Evolutionary conservation across 1,140 invertebrate species (phyloP), one percentile per base, ranked within the genome.

Genomic region (Neodiprion virginianus): DNA sequence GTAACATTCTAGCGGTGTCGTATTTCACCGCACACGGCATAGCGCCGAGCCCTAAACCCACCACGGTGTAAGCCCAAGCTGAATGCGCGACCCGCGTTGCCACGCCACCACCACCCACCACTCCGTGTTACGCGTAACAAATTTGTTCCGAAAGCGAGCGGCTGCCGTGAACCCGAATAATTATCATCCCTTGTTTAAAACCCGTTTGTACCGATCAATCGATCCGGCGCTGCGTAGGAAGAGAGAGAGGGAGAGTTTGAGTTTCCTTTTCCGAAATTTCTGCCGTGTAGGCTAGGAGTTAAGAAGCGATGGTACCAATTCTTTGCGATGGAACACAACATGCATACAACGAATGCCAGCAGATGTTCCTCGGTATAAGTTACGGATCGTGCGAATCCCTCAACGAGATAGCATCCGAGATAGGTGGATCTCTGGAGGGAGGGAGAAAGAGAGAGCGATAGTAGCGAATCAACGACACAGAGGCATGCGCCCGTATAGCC

Each of bases 1-100:
- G 11, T 61, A 61, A 61, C 53, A 61, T 61, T 61, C 53, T 61
- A 12, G 53, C 53, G 53, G 53, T 61, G 53, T 61, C 53, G 53
- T 61, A 61, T 61, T 61, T 61, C 53, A 61, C 53, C 53, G 53
- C 53, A 40, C 28, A 40, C 28, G 5, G 28, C 28, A 40, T 3
- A 40, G 28, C 28, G n/a, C 53, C 11, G 53, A 61, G 8, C 53
- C 53, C 53, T 61, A 61, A 61, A 14, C 53, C 53, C 53, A 12
- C 28, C 28, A 40, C 53, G 53, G 53, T 61, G 14, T 61, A 61
- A 61, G 53, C 53, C 53, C 53, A 61, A 61, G 28, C 28, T 40
- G 2, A 40, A 40, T 40, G 28, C 28, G 5, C 28, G 28, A 40
- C 28, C 28, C 28, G 28, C 28, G 28, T 5, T 40, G 28, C 28